These are phyloP conservation scores for Brachypodius melanocephalos DNA, from an alignment of 2,113 vertebrate genomes.

Conservation along the genomic window DNA sequence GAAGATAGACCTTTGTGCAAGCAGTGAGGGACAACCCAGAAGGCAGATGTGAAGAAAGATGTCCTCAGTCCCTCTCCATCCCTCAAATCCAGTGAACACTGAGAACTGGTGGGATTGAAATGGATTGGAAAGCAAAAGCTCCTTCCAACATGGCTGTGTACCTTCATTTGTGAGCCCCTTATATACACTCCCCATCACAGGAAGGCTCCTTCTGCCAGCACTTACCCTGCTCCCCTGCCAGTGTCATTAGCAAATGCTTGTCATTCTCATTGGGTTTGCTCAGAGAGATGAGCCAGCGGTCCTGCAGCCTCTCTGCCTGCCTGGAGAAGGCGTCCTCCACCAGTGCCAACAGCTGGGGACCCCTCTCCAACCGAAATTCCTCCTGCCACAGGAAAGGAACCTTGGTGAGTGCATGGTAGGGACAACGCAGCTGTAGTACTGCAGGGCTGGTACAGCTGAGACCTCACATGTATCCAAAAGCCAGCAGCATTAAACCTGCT, in stretches of 20 bases:
- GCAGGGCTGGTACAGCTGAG: not conserved
- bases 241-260: conserved; percentile 90
- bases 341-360: conserved; percentile 83
- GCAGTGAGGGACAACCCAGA: not conserved
- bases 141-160: not conserved
- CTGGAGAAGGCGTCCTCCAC: conserved; percentile 85
- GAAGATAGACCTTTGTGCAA: not conserved
- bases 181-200: not conserved
- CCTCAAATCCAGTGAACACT: not conserved
- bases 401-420: not conserved
- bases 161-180: not conserved
- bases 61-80: not conserved
- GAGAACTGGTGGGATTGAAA: not conserved
- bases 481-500: not conserved
- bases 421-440: not conserved
- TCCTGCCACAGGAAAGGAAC: conserved; percentile 75
- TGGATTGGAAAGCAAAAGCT: not conserved
- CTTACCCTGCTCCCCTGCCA: conserved; percentile 87
- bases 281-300: conserved; percentile 88
- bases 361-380: conserved; percentile 83
- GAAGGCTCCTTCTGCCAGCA: not conserved
- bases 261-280: conserved; percentile 93
- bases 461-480: not conserved
- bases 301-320: conserved; percentile 79
- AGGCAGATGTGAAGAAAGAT: not conserved